Base-by-base conservation (phyloP, 2,113 vertebrate species). In the Aldabrachelys gigantea region DNA sequence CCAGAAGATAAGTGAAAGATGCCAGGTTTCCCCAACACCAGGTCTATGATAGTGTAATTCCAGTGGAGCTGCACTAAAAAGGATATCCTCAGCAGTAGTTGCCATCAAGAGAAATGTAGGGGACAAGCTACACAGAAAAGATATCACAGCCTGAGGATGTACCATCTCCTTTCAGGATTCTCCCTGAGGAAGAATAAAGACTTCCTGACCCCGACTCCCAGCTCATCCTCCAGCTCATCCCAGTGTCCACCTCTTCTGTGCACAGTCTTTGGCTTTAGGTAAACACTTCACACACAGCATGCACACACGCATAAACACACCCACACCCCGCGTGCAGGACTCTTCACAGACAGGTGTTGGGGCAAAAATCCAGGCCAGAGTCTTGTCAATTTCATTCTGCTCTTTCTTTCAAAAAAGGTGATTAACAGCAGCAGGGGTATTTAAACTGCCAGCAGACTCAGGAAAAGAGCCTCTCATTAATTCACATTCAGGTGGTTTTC, bases 121-220 rank as follows among this genome's bases (percentile, higher is more conserved):
- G 84, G 47, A 4, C 62, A 85, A 88, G 82, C 41, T 38, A 17
- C 24, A 87, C 75, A 75, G 35, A 9, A 72, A 85, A 75, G 10
- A 56, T 65, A 91, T 22, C 4, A 82, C 10, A 76, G 69, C 8
- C 22, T 17, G 27, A 86, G 91, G 24, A 80, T 9, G 53, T 76
- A 4, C 7, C 14, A 21, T n/a, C 0, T 0, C 44, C 52, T 82
- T 62, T 81, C 52, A 84, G 75, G 59, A 52, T 0, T 0, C 10
- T 16, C n/a, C 3, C 11, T 6, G 38, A 89, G 76, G 81, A 84
- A 50, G 4, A 85, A 82, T 0, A 85, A 25, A 7, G 85, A 19
- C 44, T 76, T 76, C n/a, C 47, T 81, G 31, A 47, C 27, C 29
- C 14, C 14, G 38, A 4, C 25, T 1, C 50, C 0, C 38, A 41